These are phyloP conservation scores for Oryzias curvinotus DNA, from an alignment of 2,113 vertebrate species.

Conservation along the genomic window DNA sequence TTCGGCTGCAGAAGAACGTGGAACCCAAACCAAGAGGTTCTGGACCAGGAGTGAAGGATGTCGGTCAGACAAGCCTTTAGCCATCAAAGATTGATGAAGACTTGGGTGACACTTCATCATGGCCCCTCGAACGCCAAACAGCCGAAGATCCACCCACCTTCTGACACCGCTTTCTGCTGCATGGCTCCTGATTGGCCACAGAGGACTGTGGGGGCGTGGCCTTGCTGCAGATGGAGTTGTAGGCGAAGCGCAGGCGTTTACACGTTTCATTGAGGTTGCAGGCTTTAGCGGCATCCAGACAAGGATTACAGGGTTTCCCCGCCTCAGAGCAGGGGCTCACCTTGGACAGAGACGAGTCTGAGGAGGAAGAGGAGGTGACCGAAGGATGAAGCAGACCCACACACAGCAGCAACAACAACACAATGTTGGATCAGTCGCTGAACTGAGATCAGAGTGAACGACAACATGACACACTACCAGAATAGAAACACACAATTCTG, in stretches of 20 bases:
- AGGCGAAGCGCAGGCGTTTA: slow-evolving; percentile 87
- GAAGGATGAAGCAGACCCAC: background rate
- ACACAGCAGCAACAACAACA: background rate
- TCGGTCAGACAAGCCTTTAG: no score
- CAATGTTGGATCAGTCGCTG: no score
- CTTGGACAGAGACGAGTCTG: slow-evolving; percentile 78
- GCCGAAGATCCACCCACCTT: slow-evolving; percentile 66
- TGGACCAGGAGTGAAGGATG: no score
- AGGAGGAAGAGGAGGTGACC: background rate
- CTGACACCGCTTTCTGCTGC: slow-evolving; percentile 90
- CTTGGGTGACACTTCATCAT: no score
- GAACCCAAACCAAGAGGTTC: no score
- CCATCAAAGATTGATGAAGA: no score
- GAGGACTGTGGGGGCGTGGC: slow-evolving; percentile 66
- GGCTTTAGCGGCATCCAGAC: slow-evolving; percentile 91
- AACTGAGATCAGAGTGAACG: no score
- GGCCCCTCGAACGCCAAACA: background rate
- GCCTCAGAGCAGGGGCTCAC: slow-evolving; percentile 89
- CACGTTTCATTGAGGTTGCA: slow-evolving; percentile 96
- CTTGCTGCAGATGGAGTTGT: slow-evolving; percentile 89
- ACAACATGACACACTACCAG: no score
- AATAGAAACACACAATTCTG: no score
- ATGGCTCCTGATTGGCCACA: slow-evolving; percentile 77
- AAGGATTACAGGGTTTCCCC: slow-evolving; percentile 90
- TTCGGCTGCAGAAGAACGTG: no score